These are phyloP conservation scores for Luperina nickerlii DNA, from an alignment of 2,888 invertebrate species.

Conservation along the genomic window DNA sequence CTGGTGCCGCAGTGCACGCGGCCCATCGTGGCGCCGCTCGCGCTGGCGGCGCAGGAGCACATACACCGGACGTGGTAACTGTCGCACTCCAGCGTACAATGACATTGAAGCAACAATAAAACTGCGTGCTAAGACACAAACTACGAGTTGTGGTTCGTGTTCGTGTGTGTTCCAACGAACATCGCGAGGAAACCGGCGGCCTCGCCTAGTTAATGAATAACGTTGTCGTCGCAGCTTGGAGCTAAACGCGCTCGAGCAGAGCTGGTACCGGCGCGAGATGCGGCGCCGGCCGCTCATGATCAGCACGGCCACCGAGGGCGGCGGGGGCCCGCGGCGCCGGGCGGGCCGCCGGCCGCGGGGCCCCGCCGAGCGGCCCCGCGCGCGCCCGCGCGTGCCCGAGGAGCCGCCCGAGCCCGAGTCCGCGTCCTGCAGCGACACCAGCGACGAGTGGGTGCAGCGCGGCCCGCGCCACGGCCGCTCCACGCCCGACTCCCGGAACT, in stretches of 20 bases:
- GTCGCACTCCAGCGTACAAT: too few species aligned
- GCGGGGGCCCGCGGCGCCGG: constrained; percentile 64
- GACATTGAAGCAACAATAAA: too few species aligned
- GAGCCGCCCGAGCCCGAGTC: constrained; percentile 59
- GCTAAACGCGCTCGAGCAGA: constrained; percentile 90
- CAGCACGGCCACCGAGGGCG: constrained; percentile 87
- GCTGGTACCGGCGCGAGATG: constrained; percentile 93
- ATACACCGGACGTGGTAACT: constrained; percentile 47
- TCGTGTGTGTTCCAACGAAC: too few species aligned
- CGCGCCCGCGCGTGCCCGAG: constrained; percentile 55
- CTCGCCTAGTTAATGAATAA: background rate
- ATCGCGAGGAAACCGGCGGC: too few species aligned
- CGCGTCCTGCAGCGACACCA: constrained; percentile 74
- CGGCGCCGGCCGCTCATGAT: constrained; percentile 93
- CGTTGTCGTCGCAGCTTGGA: constrained; percentile 67
- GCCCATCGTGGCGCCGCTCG: constrained; percentile 78
- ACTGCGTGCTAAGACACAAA: too few species aligned
- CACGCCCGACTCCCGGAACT: constrained; percentile 58
- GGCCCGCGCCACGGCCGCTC: constrained; percentile 60
- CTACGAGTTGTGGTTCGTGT: too few species aligned
- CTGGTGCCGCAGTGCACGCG: constrained; percentile 75
- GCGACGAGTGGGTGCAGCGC: constrained; percentile 80
- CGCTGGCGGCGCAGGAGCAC: constrained; percentile 62
- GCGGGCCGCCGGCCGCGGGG: constrained; percentile 52
- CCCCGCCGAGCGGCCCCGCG: constrained; percentile 59